Evolutionary conservation across 2,888 invertebrate species (phyloP).

Genomic region (Hydraecia micacea): DNA sequence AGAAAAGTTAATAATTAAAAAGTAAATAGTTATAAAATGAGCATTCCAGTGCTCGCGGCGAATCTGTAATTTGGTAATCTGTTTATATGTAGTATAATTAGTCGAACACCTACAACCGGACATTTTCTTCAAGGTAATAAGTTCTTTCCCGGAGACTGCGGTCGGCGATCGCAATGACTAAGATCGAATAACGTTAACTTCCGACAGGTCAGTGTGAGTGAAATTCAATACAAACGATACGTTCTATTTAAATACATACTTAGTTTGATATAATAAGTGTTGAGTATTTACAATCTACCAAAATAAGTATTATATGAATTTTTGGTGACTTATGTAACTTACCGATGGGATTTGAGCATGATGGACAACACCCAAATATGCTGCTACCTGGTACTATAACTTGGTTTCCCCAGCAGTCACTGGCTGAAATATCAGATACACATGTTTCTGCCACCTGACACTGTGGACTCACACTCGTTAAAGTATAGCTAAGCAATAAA

Average conservation of each 20-base stretch:
- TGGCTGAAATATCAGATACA: slow-evolving; percentile 79
- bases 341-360: slow-evolving; percentile 72
- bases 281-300: background rate
- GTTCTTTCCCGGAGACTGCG: slow-evolving; percentile 76
- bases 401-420: slow-evolving; percentile 74
- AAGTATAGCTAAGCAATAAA: slow-evolving; percentile 58
- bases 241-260: slow-evolving; percentile 33
- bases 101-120: slow-evolving; percentile 64
- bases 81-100: slow-evolving; percentile 28
- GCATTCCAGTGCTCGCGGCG: background rate
- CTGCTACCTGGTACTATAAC: slow-evolving; percentile 73
- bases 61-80: slow-evolving; percentile 55
- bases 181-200: slow-evolving; percentile 70
- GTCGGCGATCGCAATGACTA: slow-evolving; percentile 69
- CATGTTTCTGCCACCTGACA: slow-evolving; percentile 81
- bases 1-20: background rate
- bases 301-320: background rate
- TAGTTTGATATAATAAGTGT: background rate
- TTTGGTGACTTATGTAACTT: slow-evolving; percentile 12
- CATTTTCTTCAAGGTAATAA: slow-evolving; percentile 76
- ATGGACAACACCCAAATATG: slow-evolving; percentile 86
- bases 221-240: slow-evolving; percentile 64
- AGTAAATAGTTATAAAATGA: slow-evolving; percentile 9
- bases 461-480: slow-evolving; percentile 66
- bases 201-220: slow-evolving; percentile 68